These are phyloP conservation scores for Augiades crinisus DNA, from an alignment of 2,888 invertebrate genomes.

Conservation along the genomic window DNA sequence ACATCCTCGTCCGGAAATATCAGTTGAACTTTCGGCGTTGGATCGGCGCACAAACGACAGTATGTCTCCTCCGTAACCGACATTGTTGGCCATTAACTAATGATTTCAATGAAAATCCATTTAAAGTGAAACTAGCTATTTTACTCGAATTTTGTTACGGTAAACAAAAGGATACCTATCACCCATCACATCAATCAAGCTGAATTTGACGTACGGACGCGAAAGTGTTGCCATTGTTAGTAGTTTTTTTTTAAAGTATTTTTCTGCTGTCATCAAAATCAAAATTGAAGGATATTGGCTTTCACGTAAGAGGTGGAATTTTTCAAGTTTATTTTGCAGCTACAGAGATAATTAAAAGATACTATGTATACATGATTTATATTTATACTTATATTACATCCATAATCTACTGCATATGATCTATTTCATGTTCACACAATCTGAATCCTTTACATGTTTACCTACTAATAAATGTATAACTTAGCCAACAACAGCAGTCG, in stretches of 20 bases:
- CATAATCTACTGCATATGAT: too few species aligned
- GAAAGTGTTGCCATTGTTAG: slow-evolving; percentile 1
- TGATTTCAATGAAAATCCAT: neutral
- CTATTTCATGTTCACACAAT: too few species aligned
- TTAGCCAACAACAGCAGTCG: too few species aligned
- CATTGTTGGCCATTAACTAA: slow-evolving; percentile 42
- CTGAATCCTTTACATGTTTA: too few species aligned
- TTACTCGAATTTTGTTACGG: slow-evolving; percentile 12
- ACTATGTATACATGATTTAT: too few species aligned
- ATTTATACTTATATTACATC: too few species aligned
- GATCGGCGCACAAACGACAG: slow-evolving; percentile 71
- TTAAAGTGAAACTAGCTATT: slow-evolving; percentile 18
- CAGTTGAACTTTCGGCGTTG: slow-evolving; percentile 53
- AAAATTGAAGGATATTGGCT: neutral
- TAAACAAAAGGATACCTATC: slow-evolving; percentile 7
- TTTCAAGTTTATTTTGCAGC: too few species aligned
- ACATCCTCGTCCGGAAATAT: slow-evolving; percentile 63
- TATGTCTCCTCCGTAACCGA: slow-evolving; percentile 53
- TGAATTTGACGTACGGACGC: slow-evolving; percentile 9
- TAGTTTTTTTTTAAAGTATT: too few species aligned
- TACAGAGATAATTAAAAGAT: too few species aligned
- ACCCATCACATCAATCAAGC: neutral
- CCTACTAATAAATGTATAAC: too few species aligned
- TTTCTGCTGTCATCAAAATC: too few species aligned
- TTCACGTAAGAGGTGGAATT: too few species aligned